phyloP scores from a whole-genome alignment of 2,113 vertebrate species.

The Atrichornis clamosus region DNA sequence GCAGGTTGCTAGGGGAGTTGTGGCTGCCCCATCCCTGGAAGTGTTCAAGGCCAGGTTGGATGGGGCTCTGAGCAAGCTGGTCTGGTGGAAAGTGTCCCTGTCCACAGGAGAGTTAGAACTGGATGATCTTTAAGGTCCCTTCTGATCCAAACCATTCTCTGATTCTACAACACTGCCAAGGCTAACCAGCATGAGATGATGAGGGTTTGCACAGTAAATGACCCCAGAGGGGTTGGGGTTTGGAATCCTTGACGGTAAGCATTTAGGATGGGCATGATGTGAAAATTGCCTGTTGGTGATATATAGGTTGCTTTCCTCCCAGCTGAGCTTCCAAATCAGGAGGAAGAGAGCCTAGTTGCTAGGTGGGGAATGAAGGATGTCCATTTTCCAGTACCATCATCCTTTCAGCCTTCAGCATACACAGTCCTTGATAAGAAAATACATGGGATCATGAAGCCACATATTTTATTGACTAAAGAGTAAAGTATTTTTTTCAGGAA shows the following conservation, averaged over 20 bases:
- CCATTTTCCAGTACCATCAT: background rate
- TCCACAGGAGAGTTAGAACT: background rate
- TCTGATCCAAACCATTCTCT: background rate
- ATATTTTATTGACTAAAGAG: constrained; percentile 64
- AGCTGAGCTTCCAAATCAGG: background rate
- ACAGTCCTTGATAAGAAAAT: background rate
- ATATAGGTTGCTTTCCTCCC: background rate
- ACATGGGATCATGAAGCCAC: background rate
- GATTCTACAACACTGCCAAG: background rate
- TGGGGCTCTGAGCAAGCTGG: background rate
- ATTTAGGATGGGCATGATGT: background rate
- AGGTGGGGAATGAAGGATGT: background rate
- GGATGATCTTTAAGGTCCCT: background rate
- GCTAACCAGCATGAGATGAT: background rate
- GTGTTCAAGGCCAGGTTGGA: background rate
- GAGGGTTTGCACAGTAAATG: background rate
- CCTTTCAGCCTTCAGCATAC: constrained; percentile 24
- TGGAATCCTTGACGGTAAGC: background rate
- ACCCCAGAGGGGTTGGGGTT: background rate
- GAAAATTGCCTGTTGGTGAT: background rate
- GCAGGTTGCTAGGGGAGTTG: background rate
- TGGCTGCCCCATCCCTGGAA: background rate
- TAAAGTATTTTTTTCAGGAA: constrained; percentile 70
- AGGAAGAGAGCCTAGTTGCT: background rate
- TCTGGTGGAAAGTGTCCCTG: background rate